Evolutionary conservation across 2,888 invertebrate species (phyloP).

Genomic region (Spisula subtruncata): DNA sequence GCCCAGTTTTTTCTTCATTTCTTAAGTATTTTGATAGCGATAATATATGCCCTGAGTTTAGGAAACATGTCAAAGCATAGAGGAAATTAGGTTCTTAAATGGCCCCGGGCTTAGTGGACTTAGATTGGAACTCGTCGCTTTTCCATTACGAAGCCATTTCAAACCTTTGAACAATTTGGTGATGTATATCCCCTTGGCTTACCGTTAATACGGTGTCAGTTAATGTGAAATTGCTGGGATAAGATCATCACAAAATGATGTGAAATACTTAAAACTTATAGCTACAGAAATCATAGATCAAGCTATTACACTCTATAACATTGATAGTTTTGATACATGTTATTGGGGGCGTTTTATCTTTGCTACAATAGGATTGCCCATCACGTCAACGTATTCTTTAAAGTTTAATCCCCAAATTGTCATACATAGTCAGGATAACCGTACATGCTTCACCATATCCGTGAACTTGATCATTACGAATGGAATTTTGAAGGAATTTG

Average conservation of each 20-base stretch:
- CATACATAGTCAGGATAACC: too few relatives aligned
- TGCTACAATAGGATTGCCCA: not conserved
- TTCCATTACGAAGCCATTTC: not conserved
- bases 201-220: not conserved
- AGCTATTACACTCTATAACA: not conserved
- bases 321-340: not conserved
- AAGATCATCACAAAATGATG: constrained; percentile 8
- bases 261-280: not conserved
- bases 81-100: constrained; percentile 19
- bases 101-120: not conserved
- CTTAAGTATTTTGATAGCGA: constrained; percentile 52
- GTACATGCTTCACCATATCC: too few relatives aligned
- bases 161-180: constrained; percentile 2
- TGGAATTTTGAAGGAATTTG: too few relatives aligned
- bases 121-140: not conserved
- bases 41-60: constrained; percentile 44
- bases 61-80: constrained; percentile 50
- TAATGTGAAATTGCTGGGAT: constrained; percentile 1
- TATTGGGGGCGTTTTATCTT: not conserved
- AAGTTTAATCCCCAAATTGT: constrained; percentile 7
- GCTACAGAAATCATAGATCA: constrained; percentile 11
- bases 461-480: too few relatives aligned
- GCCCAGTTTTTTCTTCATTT: constrained; percentile 22
- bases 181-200: constrained; percentile 7
- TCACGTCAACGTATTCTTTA: not conserved